phyloP scores from a whole-genome alignment of 1,140 invertebrate genomes.

The Leptopilina clavipes region DNA sequence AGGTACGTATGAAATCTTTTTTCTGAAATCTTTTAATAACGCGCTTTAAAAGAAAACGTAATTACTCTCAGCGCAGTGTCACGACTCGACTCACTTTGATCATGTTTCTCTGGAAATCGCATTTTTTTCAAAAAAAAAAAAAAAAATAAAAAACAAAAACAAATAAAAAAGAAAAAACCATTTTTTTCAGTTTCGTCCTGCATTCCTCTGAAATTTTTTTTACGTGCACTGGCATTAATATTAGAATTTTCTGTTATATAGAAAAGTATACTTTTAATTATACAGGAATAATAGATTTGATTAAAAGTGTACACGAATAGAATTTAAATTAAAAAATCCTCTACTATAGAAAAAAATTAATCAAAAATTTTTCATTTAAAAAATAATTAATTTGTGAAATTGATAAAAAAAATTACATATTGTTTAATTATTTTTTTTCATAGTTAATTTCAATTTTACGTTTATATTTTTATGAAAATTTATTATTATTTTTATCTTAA shows the following conservation, averaged over 20 bases:
- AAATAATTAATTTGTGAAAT: no score
- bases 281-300: no score
- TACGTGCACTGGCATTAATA: not conserved
- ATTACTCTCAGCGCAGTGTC: not conserved
- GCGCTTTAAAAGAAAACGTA: not conserved
- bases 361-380: no score
- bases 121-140: not conserved
- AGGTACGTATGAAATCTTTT: not conserved
- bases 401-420: not conserved
- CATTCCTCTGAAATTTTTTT: not conserved
- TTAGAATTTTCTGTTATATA: not conserved
- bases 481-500: no score
- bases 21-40: slow-evolving; percentile 14
- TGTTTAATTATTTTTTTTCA: no score
- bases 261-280: not conserved
- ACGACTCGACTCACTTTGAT: not conserved
- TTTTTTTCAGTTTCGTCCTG: not conserved
- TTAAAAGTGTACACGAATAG: no score
- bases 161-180: not conserved
- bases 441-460: no score
- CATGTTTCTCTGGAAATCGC: not conserved
- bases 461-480: no score
- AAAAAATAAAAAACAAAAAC: no score
- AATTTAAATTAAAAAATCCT: no score
- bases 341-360: no score